phyloP scores from a whole-genome alignment of 2,888 invertebrate genomes.

The Apoda limacodes region DNA sequence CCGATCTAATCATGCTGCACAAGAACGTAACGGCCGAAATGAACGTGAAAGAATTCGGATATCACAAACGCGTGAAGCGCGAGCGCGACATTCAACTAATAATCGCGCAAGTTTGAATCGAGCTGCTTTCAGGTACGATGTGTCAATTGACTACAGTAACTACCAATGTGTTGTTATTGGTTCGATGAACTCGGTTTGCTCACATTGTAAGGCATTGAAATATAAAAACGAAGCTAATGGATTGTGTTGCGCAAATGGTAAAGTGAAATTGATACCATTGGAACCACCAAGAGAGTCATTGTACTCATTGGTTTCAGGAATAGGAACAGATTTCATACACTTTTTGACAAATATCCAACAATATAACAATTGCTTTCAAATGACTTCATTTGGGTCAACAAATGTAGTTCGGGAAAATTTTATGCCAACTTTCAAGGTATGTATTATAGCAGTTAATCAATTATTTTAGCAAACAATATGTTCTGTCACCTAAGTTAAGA shows the following conservation, averaged over 20 bases:
- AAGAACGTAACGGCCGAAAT: conserved; percentile 24
- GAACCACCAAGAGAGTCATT: conserved; percentile 24
- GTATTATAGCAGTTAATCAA: conserved; percentile 17
- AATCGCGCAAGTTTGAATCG: conserved; percentile 21
- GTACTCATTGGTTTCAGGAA: conserved; percentile 24
- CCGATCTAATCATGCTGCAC: conserved; percentile 26
- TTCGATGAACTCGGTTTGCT: conserved; percentile 16
- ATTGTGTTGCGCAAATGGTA: conserved; percentile 25
- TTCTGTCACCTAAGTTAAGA: conserved; percentile 13
- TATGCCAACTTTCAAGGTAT: conserved; percentile 9
- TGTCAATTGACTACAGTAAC: conserved; percentile 32
- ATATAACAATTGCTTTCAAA: conserved; percentile 1
- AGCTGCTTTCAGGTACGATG: conserved; percentile 17
- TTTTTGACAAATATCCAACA: conserved; percentile 20
- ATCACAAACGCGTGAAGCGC: conserved; percentile 23
- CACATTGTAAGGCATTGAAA: conserved; percentile 26
- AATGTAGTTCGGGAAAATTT: neutral
- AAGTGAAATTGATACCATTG: conserved; percentile 26
- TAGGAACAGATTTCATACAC: conserved; percentile 22
- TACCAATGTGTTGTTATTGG: conserved; percentile 14
- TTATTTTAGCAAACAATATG: conserved; percentile 18
- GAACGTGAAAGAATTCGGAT: conserved; percentile 24
- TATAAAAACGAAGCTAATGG: conserved; percentile 25
- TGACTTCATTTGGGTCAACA: conserved; percentile 1
- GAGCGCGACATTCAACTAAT: conserved; percentile 19